These are phyloP conservation scores for Verasper variegatus DNA, from an alignment of 2,113 vertebrate species.

Conservation along the genomic window DNA sequence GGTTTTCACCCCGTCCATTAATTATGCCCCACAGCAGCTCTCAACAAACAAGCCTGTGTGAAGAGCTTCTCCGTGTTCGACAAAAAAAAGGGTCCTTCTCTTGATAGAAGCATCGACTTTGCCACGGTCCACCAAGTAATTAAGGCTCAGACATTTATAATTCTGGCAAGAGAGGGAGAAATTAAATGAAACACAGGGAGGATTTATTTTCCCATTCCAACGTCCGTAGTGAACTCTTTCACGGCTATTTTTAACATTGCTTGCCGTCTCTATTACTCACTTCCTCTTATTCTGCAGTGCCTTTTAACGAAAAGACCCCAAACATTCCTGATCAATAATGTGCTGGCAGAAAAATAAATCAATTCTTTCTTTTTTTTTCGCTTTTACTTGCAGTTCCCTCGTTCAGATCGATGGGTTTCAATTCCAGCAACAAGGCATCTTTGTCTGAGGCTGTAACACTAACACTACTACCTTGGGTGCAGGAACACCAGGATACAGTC, in stretches of 20 bases:
- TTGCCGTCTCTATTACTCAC: constrained; percentile 20
- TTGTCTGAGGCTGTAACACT: constrained; percentile 23
- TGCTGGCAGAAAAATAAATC: constrained; percentile 32
- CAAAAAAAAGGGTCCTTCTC: constrained; percentile 41
- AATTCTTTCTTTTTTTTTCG: constrained; percentile 32
- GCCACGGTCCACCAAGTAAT: constrained; percentile 66
- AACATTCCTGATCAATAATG: constrained; percentile 63
- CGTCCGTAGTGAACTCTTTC: constrained; percentile 42
- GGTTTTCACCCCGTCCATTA: constrained; percentile 49
- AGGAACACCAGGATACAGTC: neutral
- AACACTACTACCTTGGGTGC: neutral
- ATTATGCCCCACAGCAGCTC: constrained; percentile 52
- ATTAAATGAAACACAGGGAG: constrained; percentile 59
- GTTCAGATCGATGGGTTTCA: constrained; percentile 50
- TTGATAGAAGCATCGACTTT: constrained; percentile 53
- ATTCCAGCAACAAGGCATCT: constrained; percentile 32
- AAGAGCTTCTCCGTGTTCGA: constrained; percentile 57
- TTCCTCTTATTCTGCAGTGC: constrained; percentile 29
- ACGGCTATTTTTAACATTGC: constrained; percentile 43
- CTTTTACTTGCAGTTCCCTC: constrained; percentile 22
- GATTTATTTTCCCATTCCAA: constrained; percentile 67
- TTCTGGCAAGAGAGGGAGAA: constrained; percentile 46
- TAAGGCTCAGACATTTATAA: constrained; percentile 72
- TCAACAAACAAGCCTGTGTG: constrained; percentile 39
- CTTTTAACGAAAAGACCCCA: constrained; percentile 38